Evolutionary conservation across 2,113 vertebrate genomes (phyloP).

Genomic region (Empidonax alnorum): DNA sequence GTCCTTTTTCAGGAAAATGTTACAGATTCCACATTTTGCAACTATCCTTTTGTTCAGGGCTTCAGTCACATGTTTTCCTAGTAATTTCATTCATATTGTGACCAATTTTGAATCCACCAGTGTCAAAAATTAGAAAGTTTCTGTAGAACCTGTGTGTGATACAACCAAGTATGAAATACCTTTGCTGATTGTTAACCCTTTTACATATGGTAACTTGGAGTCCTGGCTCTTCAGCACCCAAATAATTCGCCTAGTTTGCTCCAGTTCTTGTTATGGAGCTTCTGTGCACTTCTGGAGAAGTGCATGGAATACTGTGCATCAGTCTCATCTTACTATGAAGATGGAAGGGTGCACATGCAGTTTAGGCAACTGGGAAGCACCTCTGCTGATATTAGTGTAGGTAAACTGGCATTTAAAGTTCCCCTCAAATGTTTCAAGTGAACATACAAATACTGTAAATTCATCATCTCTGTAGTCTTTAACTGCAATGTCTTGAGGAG

Average conservation of each 20-base stretch:
- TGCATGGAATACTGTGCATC: neutral
- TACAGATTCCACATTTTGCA: neutral
- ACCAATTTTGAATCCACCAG: neutral
- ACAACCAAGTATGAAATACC: neutral
- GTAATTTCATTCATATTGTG: neutral
- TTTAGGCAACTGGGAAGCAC: neutral
- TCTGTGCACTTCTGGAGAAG: neutral
- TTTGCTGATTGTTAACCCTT: neutral
- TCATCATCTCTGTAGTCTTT: neutral
- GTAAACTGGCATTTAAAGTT: neutral
- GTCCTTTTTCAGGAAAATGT: neutral
- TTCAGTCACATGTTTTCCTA: neutral
- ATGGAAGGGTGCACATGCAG: neutral
- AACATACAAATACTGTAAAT: neutral
- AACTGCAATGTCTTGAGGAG: neutral
- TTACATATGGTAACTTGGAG: neutral
- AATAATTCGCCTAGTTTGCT: neutral
- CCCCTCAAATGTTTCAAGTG: neutral
- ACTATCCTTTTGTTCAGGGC: neutral
- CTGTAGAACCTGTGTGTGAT: neutral
- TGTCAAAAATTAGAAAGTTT: neutral
- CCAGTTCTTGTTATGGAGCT: neutral
- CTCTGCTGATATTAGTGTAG: neutral
- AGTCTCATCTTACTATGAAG: neutral
- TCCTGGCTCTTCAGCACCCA: neutral